Evolutionary conservation across 2,888 invertebrate species (phyloP).

Genomic region (Ditula angustiorana): DNA sequence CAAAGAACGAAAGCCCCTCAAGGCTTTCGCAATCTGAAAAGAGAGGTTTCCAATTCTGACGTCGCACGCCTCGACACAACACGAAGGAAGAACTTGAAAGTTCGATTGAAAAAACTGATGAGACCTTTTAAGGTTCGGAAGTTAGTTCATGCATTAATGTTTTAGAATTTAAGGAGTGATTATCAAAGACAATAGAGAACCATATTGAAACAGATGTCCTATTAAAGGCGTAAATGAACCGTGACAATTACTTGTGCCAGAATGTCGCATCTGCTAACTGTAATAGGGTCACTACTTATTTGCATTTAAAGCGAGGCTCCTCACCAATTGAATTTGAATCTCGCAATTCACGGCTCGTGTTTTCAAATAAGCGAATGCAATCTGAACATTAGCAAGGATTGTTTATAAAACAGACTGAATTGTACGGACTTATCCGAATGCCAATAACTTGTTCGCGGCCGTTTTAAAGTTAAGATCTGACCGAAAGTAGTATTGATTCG

Average conservation of each 20-base stretch:
- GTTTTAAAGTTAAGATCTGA: conserved; percentile 10
- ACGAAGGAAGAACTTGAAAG: conserved; percentile 61
- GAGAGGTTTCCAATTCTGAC: conserved; percentile 84
- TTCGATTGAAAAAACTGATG: conserved; percentile 55
- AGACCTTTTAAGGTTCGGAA: conserved; percentile 62
- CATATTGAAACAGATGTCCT: conserved; percentile 38
- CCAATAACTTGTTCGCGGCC: conserved; percentile 5
- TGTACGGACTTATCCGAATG: conserved; percentile 28
- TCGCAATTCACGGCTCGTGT: conserved; percentile 44
- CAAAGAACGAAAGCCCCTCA: conserved; percentile 78
- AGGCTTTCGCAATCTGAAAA: conserved; percentile 83
- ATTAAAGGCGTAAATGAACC: conserved; percentile 25
- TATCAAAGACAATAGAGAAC: conserved; percentile 26
- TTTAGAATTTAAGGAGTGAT: conserved; percentile 7
- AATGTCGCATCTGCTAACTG: conserved; percentile 32
- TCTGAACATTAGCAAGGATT: conserved; percentile 37
- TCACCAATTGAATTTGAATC: conserved; percentile 37
- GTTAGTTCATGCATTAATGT: conserved; percentile 56
- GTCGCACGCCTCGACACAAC: conserved; percentile 65
- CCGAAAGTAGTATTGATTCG: conserved; percentile 31
- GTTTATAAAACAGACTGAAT: conserved; percentile 45
- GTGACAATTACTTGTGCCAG: conserved; percentile 29
- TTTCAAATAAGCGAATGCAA: conserved; percentile 35
- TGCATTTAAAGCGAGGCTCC: conserved; percentile 56
- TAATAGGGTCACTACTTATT: conserved; percentile 50